phyloP scores from a whole-genome alignment of 2,888 invertebrate species.

The Pharmacophagus antenor region DNA sequence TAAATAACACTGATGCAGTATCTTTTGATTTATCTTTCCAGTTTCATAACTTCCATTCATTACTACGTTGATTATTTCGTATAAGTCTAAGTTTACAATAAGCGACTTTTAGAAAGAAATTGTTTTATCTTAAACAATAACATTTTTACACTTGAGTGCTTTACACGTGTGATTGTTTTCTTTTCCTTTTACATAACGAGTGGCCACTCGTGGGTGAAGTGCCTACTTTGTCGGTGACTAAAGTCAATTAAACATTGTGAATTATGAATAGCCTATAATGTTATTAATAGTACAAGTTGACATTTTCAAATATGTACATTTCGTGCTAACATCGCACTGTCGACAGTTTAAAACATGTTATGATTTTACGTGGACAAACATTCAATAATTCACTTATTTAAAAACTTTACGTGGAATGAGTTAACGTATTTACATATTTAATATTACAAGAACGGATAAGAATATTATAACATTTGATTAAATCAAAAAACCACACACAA shows the following conservation, averaged over 20 bases:
- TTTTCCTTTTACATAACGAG: constrained; percentile 16
- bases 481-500: neutral
- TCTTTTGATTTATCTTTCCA: too few species aligned
- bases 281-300: too few species aligned
- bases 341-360: too few species aligned
- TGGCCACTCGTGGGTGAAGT: constrained; percentile 20
- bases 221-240: constrained; percentile 2
- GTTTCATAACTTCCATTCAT: too few species aligned
- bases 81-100: neutral
- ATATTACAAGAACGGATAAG: too few species aligned
- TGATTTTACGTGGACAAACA: too few species aligned
- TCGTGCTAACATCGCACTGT: too few species aligned
- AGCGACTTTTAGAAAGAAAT: neutral
- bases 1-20: too few species aligned
- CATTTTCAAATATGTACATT: too few species aligned
- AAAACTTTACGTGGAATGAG: too few species aligned
- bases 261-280: neutral
- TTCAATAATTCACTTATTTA: too few species aligned
- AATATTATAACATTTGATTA: neutral
- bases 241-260: neutral
- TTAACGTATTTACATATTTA: too few species aligned
- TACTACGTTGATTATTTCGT: neutral
- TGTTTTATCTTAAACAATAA: constrained; percentile 20
- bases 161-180: constrained; percentile 19
- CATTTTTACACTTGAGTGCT: constrained; percentile 2